These are phyloP conservation scores for Syngnathus rostellatus DNA, from an alignment of 2,797 vertebrate genomes.

Conservation along the genomic window DNA sequence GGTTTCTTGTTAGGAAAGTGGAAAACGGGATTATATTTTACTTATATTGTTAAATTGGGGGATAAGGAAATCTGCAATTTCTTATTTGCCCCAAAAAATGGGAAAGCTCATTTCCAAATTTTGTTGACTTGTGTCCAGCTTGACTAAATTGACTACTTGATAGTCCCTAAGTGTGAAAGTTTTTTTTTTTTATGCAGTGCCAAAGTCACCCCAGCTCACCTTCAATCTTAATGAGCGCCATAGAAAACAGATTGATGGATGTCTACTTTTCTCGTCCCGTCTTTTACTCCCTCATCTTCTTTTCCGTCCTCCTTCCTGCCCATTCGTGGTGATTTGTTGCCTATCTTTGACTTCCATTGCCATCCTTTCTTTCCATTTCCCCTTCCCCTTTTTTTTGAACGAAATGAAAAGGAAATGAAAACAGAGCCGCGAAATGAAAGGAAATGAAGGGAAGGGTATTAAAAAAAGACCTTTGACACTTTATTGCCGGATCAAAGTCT, in stretches of 20 bases:
- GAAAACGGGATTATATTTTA: no score
- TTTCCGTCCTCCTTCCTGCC: not conserved
- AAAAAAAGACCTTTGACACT: not conserved
- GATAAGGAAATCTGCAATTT: no score
- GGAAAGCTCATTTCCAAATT: no score
- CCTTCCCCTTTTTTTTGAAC: no score
- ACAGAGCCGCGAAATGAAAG: not conserved
- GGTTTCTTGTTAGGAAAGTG: no score
- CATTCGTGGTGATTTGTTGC: not conserved
- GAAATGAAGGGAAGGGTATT: not conserved
- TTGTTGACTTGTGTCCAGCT: no score
- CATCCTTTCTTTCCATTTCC: not conserved
- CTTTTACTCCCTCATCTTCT: not conserved
- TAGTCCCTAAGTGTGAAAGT: no score
- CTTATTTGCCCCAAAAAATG: no score
- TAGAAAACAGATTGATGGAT: not conserved
- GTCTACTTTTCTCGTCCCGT: not conserved
- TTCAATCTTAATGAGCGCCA: not conserved
- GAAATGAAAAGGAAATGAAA: no score
- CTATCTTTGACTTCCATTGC: not conserved
- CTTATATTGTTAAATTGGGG: no score
- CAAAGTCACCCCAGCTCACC: not conserved
- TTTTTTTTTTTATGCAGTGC: no score
- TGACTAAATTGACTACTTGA: no score
- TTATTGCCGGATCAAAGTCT: not conserved